Evolutionary conservation across 2,888 invertebrate genomes (phyloP).

Genomic region (Stenodema calcarata): DNA sequence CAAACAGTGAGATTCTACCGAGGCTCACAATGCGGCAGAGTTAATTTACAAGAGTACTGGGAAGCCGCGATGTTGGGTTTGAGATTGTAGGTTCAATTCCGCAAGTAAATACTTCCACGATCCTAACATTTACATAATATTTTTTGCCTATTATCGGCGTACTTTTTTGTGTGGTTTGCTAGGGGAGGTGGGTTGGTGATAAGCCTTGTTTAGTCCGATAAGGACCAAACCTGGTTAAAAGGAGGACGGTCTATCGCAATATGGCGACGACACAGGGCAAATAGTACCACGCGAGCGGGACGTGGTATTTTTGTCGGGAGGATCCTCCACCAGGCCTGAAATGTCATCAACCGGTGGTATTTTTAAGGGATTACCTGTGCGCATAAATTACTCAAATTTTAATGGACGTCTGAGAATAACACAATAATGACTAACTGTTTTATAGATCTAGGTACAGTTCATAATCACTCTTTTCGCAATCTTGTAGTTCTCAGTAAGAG

Average conservation of each 20-base stretch:
- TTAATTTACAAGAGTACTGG: not conserved
- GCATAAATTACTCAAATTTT: too few species aligned
- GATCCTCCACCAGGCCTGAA: not conserved
- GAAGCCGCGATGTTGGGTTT: not conserved
- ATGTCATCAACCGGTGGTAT: too few species aligned
- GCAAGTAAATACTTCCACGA: not conserved
- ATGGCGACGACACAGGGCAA: not conserved
- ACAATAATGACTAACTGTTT: too few species aligned
- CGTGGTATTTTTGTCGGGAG: not conserved
- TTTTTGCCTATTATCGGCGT: not conserved
- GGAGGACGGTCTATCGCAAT: not conserved
- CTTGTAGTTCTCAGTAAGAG: too few species aligned
- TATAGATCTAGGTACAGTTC: too few species aligned
- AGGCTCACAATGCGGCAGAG: not conserved
- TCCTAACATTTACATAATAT: not conserved
- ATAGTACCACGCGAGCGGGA: not conserved
- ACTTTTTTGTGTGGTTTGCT: too few species aligned
- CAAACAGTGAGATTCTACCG: too few species aligned
- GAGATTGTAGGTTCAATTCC: not conserved
- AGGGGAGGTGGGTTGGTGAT: not conserved
- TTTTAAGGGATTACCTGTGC: too few species aligned
- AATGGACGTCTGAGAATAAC: too few species aligned
- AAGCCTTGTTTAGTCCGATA: not conserved
- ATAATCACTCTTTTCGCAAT: too few species aligned
- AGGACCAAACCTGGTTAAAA: not conserved